These are phyloP conservation scores for Tangara arthus DNA, from an alignment of 2,797 vertebrate genomes.

Conservation along the genomic window DNA sequence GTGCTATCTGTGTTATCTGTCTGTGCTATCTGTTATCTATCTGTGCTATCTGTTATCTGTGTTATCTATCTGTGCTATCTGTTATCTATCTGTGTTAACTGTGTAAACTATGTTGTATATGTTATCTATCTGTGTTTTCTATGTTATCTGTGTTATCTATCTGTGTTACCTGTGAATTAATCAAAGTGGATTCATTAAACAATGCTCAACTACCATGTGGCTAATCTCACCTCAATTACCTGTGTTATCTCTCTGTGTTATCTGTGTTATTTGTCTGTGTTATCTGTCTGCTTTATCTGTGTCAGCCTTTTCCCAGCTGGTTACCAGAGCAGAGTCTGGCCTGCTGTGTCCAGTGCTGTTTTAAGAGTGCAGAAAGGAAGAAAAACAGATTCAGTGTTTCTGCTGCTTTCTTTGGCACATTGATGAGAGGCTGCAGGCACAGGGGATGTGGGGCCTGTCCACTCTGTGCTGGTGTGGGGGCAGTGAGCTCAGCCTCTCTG, in stretches of 20 bases:
- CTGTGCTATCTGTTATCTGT: too few species aligned
- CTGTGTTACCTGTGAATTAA: too few species aligned
- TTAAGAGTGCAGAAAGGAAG: neutral
- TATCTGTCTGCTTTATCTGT: fast-evolving
- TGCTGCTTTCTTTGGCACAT: neutral
- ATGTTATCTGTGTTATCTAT: neutral
- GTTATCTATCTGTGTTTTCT: neutral
- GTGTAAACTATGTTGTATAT: too few species aligned
- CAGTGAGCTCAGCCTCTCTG: neutral
- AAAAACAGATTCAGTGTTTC: neutral
- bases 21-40: too few species aligned
- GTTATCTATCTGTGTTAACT: too few species aligned
- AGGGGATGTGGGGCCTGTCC: neutral
- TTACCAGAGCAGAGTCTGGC: neutral
- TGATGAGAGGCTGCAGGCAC: neutral
- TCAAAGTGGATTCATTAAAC: too few species aligned
- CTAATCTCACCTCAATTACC: too few species aligned
- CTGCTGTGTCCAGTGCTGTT: neutral
- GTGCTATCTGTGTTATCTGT: neutral
- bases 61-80: too few species aligned
- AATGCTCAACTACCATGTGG: too few species aligned
- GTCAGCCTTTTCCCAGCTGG: neutral
- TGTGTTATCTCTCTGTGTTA: neutral
- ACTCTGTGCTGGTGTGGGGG: neutral
- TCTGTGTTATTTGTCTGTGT: neutral